Conservation (phyloP, 37 sponge, comb jelly and placozoan genomes). For the Halichondria panicea region DNA sequence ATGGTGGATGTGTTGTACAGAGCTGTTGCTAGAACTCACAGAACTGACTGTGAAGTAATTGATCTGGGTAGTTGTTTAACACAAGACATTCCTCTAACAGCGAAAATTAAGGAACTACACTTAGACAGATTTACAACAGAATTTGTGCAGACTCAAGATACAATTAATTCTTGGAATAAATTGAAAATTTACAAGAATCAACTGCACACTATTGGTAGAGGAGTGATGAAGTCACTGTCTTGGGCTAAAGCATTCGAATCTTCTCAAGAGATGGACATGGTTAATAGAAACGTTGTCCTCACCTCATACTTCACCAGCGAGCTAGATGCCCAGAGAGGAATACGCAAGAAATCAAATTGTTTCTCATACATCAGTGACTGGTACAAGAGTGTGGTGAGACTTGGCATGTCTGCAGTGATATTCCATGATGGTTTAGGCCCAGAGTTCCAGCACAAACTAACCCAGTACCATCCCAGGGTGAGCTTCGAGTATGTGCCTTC, state of each 20-base stretch:
- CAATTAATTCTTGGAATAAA: too few relatives aligned
- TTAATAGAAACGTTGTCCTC: slow-evolving; percentile 48
- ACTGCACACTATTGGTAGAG: too few relatives aligned
- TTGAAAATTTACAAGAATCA: too few relatives aligned
- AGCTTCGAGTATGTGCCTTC: slow-evolving; percentile 36
- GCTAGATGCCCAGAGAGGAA: slow-evolving; percentile 48
- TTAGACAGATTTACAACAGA: too few relatives aligned
- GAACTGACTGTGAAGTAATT: too few relatives aligned
- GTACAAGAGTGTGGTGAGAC: slow-evolving; percentile 24
- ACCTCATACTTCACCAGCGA: slow-evolving; percentile 65
- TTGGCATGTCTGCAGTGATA: slow-evolving; percentile 45
- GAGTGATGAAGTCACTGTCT: background rate
- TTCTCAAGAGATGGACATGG: background rate
- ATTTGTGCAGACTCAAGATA: too few relatives aligned
- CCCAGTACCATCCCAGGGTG: slow-evolving; percentile 6
- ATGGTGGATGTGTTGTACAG: too few relatives aligned
- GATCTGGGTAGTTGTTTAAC: too few relatives aligned
- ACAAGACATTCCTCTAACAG: too few relatives aligned
- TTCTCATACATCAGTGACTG: slow-evolving; percentile 52
- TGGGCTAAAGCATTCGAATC: slow-evolving; percentile 21
- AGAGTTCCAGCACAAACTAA: slow-evolving; percentile 38
- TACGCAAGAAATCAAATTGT: slow-evolving; percentile 6
- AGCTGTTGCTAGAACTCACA: too few relatives aligned
- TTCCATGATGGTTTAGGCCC: slow-evolving; percentile 65
- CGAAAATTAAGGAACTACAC: too few relatives aligned